Percentiles rank a stretch among this genome's conserved stretches.
Evolutionary conservation across 2,797 vertebrate genomes (phyloP).

Genomic region (Poliocrania exsul): DNA sequence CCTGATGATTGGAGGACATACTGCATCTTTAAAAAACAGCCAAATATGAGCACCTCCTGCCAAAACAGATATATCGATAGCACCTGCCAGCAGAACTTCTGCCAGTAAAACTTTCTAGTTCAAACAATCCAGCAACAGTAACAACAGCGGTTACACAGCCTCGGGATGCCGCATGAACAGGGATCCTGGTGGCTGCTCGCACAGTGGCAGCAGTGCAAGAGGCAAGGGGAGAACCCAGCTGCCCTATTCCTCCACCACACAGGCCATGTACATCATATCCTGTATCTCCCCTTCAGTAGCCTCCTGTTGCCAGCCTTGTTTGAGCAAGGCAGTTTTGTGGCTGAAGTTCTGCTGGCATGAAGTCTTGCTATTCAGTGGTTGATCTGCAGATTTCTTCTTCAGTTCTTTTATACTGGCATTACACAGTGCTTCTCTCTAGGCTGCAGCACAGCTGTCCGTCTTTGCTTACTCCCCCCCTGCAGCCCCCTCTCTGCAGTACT

Average conservation of each 20-base stretch:
- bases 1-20: neutral
- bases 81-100: neutral
- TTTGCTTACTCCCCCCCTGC: neutral
- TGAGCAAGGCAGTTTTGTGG: neutral
- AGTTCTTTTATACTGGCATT: neutral
- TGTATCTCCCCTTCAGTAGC: rapidly evolving
- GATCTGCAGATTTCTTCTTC: neutral
- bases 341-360: neutral
- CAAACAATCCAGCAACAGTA: neutral
- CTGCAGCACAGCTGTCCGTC: neutral
- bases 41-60: neutral
- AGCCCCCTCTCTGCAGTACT: neutral
- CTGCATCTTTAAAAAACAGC: neutral
- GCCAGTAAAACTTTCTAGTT: conserved; percentile 3
- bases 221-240: neutral
- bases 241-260: neutral
- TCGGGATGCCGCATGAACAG: rapidly evolving
- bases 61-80: neutral
- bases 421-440: neutral
- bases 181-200: neutral
- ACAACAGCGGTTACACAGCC: neutral
- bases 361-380: neutral
- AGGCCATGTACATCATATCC: rapidly evolving
- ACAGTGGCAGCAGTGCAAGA: neutral
- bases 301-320: neutral